phyloP scores from a whole-genome alignment of 2,888 invertebrate genomes.

The Tinea trinotella region DNA sequence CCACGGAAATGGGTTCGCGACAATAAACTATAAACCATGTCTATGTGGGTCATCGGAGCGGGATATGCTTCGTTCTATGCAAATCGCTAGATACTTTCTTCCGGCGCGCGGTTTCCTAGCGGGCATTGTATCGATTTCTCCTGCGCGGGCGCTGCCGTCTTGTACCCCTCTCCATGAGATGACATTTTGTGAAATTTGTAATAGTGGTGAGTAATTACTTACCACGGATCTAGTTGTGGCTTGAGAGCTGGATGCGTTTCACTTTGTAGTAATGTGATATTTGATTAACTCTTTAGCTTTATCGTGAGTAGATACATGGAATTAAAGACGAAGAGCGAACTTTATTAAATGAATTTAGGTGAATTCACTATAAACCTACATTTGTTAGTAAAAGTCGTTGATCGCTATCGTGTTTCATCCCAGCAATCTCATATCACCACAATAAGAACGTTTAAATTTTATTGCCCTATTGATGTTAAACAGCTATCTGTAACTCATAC shows the following conservation, averaged over 20 bases:
- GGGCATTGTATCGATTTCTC: conserved; percentile 58
- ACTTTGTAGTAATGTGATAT: conserved; percentile 12
- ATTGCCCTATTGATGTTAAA: not conserved
- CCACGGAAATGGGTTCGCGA: conserved; percentile 63
- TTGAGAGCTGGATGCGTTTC: conserved; percentile 6
- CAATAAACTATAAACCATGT: conserved; percentile 60
- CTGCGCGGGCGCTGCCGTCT: conserved; percentile 26
- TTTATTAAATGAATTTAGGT: not conserved
- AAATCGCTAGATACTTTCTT: conserved; percentile 67
- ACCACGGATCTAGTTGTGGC: conserved; percentile 12
- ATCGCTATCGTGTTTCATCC: not conserved
- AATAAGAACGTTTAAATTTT: not conserved
- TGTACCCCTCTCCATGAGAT: conserved; percentile 23
- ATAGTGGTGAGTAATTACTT: conserved; percentile 3
- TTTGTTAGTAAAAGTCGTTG: not conserved
- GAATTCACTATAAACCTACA: not conserved
- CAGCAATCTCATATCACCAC: not conserved
- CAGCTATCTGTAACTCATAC: too few relatives aligned
- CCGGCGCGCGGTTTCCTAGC: conserved; percentile 31
- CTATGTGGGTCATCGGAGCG: conserved; percentile 58
- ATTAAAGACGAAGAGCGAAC: not conserved
- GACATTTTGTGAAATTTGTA: conserved; percentile 21
- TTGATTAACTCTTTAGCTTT: not conserved
- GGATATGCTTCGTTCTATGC: conserved; percentile 45
- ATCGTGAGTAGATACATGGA: not conserved